Evolutionary conservation across 2,113 vertebrate genomes (phyloP).

Genomic region (Rhabdomys dilectus): DNA sequence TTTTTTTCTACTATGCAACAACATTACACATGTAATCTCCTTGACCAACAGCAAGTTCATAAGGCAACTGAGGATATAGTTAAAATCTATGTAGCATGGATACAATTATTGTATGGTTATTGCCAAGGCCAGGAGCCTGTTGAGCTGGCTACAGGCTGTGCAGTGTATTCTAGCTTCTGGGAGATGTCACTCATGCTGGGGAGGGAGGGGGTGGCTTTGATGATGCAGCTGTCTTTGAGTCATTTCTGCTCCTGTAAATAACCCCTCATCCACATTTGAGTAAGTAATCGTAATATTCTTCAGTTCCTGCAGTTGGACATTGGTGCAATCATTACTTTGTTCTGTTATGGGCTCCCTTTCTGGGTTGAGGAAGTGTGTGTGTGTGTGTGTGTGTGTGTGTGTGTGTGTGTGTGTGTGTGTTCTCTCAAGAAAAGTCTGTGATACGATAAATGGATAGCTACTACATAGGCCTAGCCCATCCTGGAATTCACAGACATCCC

Average conservation of each 20-base stretch:
- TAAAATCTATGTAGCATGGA: not conserved
- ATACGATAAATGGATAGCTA: no score
- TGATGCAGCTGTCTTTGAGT: not conserved
- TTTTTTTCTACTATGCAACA: slow-evolving; percentile 35
- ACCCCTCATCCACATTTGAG: not conserved
- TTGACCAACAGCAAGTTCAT: not conserved
- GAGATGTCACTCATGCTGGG: not conserved
- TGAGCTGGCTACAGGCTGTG: not conserved
- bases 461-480: not conserved
- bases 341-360: not conserved
- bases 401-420: not conserved
- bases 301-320: not conserved
- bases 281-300: not conserved
- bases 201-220: not conserved
- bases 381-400: not conserved
- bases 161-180: not conserved
- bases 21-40: not conserved
- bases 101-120: not conserved
- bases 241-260: not conserved
- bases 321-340: not conserved
- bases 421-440: not conserved
- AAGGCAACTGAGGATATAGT: not conserved
- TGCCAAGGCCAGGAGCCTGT: not conserved
- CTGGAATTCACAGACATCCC: not conserved
- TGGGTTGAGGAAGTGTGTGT: not conserved